Evolutionary conservation across 2,888 invertebrate species (phyloP), one percentile per base, ranked within the genome.

Genomic region (Anagyrus pseudococci): DNA sequence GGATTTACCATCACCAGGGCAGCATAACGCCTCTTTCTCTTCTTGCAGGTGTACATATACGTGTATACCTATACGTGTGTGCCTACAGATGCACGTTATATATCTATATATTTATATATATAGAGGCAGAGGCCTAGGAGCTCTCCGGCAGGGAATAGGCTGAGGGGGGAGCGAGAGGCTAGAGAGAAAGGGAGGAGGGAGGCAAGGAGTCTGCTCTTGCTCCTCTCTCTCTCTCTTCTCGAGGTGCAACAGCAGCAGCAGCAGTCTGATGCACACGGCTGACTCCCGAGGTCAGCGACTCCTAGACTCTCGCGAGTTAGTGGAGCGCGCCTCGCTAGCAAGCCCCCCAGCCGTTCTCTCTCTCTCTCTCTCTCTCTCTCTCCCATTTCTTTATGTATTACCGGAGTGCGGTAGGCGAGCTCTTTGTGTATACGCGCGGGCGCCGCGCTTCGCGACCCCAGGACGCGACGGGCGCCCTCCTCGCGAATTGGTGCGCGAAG

Each of bases 221-320:
- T 20, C 48, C 40, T 20, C 22, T 6, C 37, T 61, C 61, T 29
- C 43, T 53, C 56, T 61, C 62, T 56, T n/a, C n/a, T n/a, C n/a
- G n/a, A n/a, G 70, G 72, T 74, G 75, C 74, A 75, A 74, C n/a
- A n/a, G n/a, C n/a, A n/a, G n/a, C n/a, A 73, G 73, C 72, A 73
- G 72, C 71, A n/a, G 54, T 58, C 67, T 75, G 78, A 78, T 78
- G 77, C 80, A 78, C 79, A 77, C 78, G 77, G 78, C 74, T 80
- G 79, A 77, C 74, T 73, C 64, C 53, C 50, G 79, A 77, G 80
- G 80, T 80, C 80, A 80, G 77, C 78, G 80, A 80, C 80, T 78
- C 75, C 56, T 60, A 63, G 64, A 73, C 68, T 72, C 73, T 72
- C n/a, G n/a, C n/a, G 73, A 79, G 80, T 80, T 79, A 79, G 77